Evolutionary conservation across 2,113 vertebrate genomes (phyloP), one percentile per base, ranked within the genome.

Genomic region (Cichladusa arquata): DNA sequence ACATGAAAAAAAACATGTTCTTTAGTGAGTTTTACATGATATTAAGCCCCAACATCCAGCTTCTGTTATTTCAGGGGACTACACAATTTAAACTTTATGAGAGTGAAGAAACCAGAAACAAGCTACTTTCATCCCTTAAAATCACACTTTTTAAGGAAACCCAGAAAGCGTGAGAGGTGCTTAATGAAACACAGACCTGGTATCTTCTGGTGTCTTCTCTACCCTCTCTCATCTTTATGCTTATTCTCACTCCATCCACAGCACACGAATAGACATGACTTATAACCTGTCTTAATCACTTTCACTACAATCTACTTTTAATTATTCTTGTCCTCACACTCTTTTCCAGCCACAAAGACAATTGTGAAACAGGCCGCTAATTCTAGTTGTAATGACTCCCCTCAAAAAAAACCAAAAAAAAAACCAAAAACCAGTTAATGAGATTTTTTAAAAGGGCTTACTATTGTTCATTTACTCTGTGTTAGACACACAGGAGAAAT

Each of bases 121-220:
- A 72, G 10, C 2, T n/a, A 36, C 25, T 65, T 84, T 28, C 3
- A 5, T 11, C 3, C 24, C 28, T 40, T 28, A 74, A 20, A 80
- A 65, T 5, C 5, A 23, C 25, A 29, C 17, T 54, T 90, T 48
- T 73, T 61, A 84, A 88, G 17, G 20, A 70, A 54, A 29, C 14
- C 1, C 26, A 53, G 14, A 40, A 81, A 56, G 12, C 2, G 0
- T 0, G 0, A 73, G 16, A 31, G 3, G 9, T 62, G 5, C 5
- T 83, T 93, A 40, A 16, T 23, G 7, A 74, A 77, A 36, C 12
- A 67, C 9, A 8, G 40, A 86, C 6, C 20, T 57, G 7, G 6
- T 19, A 47, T 31, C 38, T 38, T 38, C 38, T 38, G 38, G 14
- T 51, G 18, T 42, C 29, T 50, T 50, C 11, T 81, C 56, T 31